Evolutionary conservation across 92 coral and sea anemone genomes (phyloP), one percentile per base, ranked within the genome.

Genomic region (Phenganax marumi): DNA sequence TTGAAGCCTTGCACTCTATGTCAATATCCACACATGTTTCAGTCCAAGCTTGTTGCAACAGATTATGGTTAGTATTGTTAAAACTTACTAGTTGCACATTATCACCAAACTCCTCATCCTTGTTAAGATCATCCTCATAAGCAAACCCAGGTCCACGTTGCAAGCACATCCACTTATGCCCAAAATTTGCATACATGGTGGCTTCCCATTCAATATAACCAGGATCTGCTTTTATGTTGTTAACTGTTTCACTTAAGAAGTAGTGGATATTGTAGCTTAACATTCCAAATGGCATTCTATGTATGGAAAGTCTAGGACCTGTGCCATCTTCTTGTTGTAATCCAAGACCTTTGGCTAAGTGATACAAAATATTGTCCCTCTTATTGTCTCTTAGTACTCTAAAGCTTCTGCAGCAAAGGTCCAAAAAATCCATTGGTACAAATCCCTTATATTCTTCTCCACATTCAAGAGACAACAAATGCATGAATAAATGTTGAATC

Each of bases 281-380:
- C 64, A 85, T 58, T 76, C 88, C 88, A 85, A 85, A 70, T 50
- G 88, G 86, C 85, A 85, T 80, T 55, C 88, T 52, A 51, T 80
- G 77, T 13, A 85, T 57, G 33, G 88, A 85, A 63, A 85, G 53
- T n/a, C 79, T 46, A 4, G 75, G 74, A 26, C 72, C 66, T 13
- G 57, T 84, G 26, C 74, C 75, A 76, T 76, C 81, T 25, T 25
- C 63, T 68, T 84, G 64, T 63, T 66, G 72, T 7, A 9, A 0
- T 24, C 72, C 86, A n/a, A 83, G 70, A 6, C 86, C 70, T 46
- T 75, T 83, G 82, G 64, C 86, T 17, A 83, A 53, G 43, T 83
- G 63, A 48, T 83, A 83, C 22, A 75, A 7, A 24, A 85, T 50
- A 50, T 85, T 77, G 8, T 77, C 65, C 60, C 65, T 85, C 17